Conservation (phyloP, 2,797 vertebrate genomes). For the Pangasius krempfi region DNA sequence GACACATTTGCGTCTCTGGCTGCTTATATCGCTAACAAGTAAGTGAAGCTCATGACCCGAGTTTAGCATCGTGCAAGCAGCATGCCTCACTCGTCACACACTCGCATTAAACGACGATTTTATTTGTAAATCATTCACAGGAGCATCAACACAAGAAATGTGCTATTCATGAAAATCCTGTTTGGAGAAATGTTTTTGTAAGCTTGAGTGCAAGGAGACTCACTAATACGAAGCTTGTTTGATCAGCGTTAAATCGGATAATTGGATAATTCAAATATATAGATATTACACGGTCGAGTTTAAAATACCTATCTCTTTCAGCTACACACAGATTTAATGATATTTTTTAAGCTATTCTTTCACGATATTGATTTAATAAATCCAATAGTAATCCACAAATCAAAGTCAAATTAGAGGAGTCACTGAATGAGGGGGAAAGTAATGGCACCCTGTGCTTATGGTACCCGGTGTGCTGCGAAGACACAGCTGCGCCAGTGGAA, state of each 20-base stretch:
- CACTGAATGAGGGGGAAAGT: neutral
- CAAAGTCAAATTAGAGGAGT: neutral
- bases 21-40: neutral
- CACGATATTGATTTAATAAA: neutral
- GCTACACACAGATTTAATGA: no score
- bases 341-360: neutral
- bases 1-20: neutral
- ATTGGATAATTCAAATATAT: neutral
- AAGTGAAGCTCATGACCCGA: neutral
- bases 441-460: neutral
- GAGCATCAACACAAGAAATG: neutral
- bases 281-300: no score
- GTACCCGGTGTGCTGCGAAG: neutral
- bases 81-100: no score
- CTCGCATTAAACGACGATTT: no score
- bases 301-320: no score
- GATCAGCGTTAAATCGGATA: neutral
- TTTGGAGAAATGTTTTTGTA: neutral
- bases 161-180: neutral
- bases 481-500: neutral
- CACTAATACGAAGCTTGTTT: neutral
- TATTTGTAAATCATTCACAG: neutral
- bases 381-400: neutral
- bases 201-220: neutral
- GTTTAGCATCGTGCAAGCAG: neutral